A percentile compares a stretch with the other conserved stretches of the same genome.
phyloP scores from a whole-genome alignment of 1,140 invertebrate species.

The Streblospio benedicti region DNA sequence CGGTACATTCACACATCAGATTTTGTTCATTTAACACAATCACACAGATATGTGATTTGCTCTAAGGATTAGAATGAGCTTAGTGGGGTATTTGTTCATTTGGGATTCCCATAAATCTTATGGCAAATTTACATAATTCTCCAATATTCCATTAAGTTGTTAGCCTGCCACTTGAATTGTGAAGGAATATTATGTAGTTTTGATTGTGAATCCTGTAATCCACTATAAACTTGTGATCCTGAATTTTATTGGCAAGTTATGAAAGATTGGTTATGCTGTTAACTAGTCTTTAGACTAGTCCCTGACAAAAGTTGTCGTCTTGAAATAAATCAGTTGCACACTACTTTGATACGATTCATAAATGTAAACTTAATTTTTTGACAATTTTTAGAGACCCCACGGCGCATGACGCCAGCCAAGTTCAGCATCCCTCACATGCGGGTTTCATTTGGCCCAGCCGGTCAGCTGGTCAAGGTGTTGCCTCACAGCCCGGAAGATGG shows the following conservation, averaged over 20 bases:
- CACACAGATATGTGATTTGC: not conserved
- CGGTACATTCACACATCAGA: too few relatives aligned
- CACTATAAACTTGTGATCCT: not conserved
- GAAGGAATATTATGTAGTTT: too few relatives aligned
- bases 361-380: not conserved
- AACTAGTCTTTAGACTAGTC: not conserved
- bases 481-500: slow-evolving; percentile 67
- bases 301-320: not conserved
- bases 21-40: not conserved
- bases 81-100: too few relatives aligned
- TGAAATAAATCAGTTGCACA: not conserved
- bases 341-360: not conserved
- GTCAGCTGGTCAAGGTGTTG: slow-evolving; percentile 61
- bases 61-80: too few relatives aligned
- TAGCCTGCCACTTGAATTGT: too few relatives aligned
- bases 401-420: slow-evolving; percentile 69
- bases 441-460: slow-evolving; percentile 57
- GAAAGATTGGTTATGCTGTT: not conserved
- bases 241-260: not conserved
- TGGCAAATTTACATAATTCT: too few relatives aligned
- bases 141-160: too few relatives aligned
- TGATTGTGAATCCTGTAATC: not conserved
- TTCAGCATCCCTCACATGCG: slow-evolving; percentile 65
- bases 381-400: slow-evolving; percentile 21
- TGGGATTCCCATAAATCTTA: too few relatives aligned